Conservation (phyloP, 1,140 invertebrate genomes). For the Xylocopa sonorina region DNA sequence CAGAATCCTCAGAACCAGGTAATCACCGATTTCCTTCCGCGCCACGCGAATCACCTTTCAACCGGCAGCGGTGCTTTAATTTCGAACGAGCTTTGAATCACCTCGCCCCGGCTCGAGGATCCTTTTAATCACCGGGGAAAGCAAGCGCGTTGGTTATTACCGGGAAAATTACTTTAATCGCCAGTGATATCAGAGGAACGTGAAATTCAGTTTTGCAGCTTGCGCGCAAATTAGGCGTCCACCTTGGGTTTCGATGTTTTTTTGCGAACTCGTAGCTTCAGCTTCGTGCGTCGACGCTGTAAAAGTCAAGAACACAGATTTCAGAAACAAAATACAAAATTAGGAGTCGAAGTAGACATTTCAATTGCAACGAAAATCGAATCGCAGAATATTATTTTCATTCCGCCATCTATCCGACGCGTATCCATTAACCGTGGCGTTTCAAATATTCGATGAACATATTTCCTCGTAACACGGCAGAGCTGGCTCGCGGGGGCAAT, state of each 20-base stretch:
- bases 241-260: too few relatives aligned
- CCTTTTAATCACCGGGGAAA: background rate
- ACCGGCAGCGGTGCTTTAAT: background rate
- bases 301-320: too few relatives aligned
- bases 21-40: constrained; percentile 17
- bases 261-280: too few relatives aligned
- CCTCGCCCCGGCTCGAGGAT: background rate
- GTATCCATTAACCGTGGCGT: too few relatives aligned
- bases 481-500: background rate
- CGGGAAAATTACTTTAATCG: background rate
- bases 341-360: too few relatives aligned
- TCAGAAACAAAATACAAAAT: too few relatives aligned
- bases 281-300: too few relatives aligned
- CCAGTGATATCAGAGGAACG: background rate
- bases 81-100: background rate
- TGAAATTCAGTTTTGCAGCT: too few relatives aligned
- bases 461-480: background rate
- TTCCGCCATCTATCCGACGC: background rate
- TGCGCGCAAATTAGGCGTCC: too few relatives aligned
- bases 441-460: background rate
- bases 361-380: too few relatives aligned
- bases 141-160: background rate
- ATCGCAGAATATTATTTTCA: too few relatives aligned
- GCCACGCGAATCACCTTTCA: background rate
- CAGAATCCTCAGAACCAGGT: constrained; percentile 68